phyloP scores from a whole-genome alignment of 2,113 vertebrate species.

The Emydocephalus ijimae region DNA sequence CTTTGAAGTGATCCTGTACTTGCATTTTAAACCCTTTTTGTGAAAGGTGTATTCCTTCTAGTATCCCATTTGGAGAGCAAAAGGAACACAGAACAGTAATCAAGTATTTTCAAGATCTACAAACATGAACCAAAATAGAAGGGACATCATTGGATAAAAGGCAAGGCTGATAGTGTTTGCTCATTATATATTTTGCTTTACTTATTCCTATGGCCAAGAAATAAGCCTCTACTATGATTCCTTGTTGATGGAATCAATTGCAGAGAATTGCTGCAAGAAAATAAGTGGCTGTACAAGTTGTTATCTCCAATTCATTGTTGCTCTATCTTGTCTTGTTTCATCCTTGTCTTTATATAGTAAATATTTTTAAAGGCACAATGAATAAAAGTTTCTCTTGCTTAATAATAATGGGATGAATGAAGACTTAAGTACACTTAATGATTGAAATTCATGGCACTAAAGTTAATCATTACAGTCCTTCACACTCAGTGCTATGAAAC shows the following conservation, averaged over 20 bases:
- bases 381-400: background rate
- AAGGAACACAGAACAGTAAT: background rate
- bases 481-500: background rate
- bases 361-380: background rate
- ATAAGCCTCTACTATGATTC: background rate
- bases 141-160: background rate
- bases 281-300: background rate
- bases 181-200: background rate
- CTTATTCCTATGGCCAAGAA: background rate
- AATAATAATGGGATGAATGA: background rate
- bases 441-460: background rate
- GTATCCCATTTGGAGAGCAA: background rate
- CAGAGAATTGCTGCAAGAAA: background rate
- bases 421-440: background rate
- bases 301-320: background rate
- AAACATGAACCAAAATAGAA: background rate
- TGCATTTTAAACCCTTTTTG: background rate
- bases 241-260: background rate
- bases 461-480: background rate
- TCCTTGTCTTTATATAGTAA: background rate
- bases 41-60: background rate
- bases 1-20: background rate
- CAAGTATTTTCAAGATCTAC: background rate
- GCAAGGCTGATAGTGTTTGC: background rate
- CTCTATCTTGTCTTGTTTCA: background rate